Conservation (phyloP, 2,888 invertebrate genomes). For the Villa cingulata region DNA sequence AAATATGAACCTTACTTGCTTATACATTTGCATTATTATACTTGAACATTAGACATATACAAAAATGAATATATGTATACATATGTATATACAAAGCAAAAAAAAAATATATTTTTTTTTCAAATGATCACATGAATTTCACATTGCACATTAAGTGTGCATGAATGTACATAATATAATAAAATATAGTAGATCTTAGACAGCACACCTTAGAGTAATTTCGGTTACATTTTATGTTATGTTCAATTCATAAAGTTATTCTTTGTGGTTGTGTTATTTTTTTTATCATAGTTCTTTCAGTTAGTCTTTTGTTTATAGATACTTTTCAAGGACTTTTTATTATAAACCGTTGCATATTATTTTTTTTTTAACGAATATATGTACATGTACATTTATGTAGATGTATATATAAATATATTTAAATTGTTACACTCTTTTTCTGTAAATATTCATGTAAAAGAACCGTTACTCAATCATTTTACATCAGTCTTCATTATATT, state of each 20-base stretch:
- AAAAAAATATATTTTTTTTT: too few relatives aligned
- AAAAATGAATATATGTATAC: too few relatives aligned
- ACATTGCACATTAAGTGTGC: too few relatives aligned
- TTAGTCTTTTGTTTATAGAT: conserved; percentile 10
- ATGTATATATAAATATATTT: too few relatives aligned
- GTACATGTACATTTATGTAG: too few relatives aligned
- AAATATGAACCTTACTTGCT: too few relatives aligned
- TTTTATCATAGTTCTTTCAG: too few relatives aligned
- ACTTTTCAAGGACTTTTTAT: conserved; percentile 11
- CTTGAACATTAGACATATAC: too few relatives aligned
- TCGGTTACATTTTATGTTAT: conserved; percentile 13
- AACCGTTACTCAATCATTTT: conserved; percentile 13
- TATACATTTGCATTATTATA: too few relatives aligned
- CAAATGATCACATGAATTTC: too few relatives aligned
- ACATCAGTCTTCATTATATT: conserved; percentile 14
- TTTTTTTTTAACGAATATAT: background rate
- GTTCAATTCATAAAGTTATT: conserved; percentile 8
- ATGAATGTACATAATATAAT: too few relatives aligned
- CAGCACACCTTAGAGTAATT: conserved; percentile 12
- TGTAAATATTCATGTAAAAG: conserved; percentile 12
- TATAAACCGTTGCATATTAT: conserved; percentile 1
- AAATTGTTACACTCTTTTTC: background rate
- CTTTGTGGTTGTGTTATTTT: background rate
- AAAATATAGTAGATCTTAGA: background rate
- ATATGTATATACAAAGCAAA: too few relatives aligned